These are phyloP conservation scores for Chironomus striatipennis DNA, from an alignment of 1,140 invertebrate species.

Conservation along the genomic window DNA sequence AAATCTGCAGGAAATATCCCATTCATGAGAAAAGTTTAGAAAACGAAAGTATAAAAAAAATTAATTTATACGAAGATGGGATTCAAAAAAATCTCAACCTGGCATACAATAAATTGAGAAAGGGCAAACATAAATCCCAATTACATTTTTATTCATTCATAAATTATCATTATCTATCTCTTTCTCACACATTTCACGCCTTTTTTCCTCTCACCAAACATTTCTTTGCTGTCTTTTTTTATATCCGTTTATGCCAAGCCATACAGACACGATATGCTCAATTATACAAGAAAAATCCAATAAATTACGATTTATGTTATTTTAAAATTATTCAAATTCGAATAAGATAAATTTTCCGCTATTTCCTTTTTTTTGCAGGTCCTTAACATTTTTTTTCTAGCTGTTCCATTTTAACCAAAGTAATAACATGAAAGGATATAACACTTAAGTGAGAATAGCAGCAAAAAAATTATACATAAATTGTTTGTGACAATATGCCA, in stretches of 20 bases:
- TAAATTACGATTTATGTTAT: constrained; percentile 24
- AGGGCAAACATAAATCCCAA: not conserved
- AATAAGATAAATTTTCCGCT: not conserved
- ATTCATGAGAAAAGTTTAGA: too few species aligned
- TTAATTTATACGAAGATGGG: not conserved
- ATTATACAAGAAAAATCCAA: constrained; percentile 19
- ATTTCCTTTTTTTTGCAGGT: not conserved
- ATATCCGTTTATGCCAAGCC: not conserved
- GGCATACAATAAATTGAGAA: not conserved
- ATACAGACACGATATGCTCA: not conserved
- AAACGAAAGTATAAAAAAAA: not conserved
- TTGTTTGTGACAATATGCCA: constrained; percentile 12
- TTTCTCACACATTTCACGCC: not conserved
- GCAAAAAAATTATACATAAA: not conserved
- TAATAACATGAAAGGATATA: not conserved
- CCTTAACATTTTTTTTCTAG: not conserved
- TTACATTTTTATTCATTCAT: constrained; percentile 22
- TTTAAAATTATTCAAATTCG: constrained; percentile 18
- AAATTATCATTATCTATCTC: constrained; percentile 17
- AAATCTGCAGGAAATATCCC: too few species aligned
- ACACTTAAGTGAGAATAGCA: not conserved
- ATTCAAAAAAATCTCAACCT: not conserved
- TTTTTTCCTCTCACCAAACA: not conserved
- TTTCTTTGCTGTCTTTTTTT: not conserved
- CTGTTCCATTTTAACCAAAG: not conserved